Base-by-base conservation (phyloP, 2,113 vertebrate species). In the Meleagris gallopavo region DNA sequence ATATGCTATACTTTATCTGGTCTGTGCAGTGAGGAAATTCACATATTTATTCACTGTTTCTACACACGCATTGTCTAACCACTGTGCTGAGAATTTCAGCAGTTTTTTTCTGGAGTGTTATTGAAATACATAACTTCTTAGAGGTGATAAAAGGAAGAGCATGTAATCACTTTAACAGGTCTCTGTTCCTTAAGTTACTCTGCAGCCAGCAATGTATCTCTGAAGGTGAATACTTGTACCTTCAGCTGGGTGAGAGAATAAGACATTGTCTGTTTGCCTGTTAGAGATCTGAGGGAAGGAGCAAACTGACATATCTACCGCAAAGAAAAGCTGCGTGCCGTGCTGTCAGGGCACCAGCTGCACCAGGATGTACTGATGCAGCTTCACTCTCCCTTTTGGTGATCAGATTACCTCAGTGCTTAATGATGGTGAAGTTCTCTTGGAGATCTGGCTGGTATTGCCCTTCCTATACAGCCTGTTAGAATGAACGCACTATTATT, bases 401-500 rank as follows among this genome's bases (percentile, higher is more conserved):
- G 41, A 93, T 94, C 96, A 95, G 64, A 92, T 97, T 96, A 94
- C 75, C 94, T 83, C 84, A 93, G 72, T 89, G 86, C 92, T 97
- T 95, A 97, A 94, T 91, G 95, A 89, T 90, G 86, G 88, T 75
- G 69, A 94, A 92, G 92, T 97, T 97, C 96, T 96, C 97, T 96
- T 97, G 96, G 97, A 97, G 94, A 97, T 92, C 78, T 97, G 95
- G 94, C 85, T 97, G 92, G 86, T 94, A 96, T 94, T 96, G 80
- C 88, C 95, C 97, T 96, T 96, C 97, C 94, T 92, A 43, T 5
- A 8, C 14, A 22, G 87, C 45, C 90, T 96, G 65, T 88, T 89
- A 93, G 82, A 88, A 76, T 58, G 43, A 87, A 81, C 5, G 0
- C 19, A 76, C 97, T 97, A 98, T 98, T 98, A 98, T 98, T 97